A percentile compares a stretch with the other conserved stretches of the same genome.
Evolutionary conservation across 2,888 invertebrate species (phyloP).

Genomic region (Zonitis immaculata): DNA sequence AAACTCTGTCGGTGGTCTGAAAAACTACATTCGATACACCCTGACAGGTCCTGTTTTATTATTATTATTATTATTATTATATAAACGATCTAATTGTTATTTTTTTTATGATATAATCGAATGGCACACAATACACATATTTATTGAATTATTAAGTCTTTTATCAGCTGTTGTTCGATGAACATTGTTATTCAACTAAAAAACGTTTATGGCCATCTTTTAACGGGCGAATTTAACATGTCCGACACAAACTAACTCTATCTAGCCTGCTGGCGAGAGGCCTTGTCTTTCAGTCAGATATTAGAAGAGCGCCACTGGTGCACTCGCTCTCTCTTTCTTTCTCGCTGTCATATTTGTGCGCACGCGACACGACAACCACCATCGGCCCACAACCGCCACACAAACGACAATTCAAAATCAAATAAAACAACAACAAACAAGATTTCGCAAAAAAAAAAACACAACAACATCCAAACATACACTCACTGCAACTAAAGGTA

Average conservation of each 20-base stretch:
- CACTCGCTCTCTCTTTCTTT: slow-evolving; percentile 11
- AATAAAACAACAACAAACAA: too few species aligned
- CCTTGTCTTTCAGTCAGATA: slow-evolving; percentile 27
- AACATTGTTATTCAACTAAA: too few species aligned
- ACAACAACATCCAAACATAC: too few species aligned
- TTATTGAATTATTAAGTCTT: not conserved
- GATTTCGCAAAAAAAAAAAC: too few species aligned
- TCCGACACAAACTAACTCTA: slow-evolving; percentile 38
- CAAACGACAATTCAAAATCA: too few species aligned
- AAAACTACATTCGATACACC: slow-evolving; percentile 49
- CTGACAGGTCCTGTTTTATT: slow-evolving; percentile 27
- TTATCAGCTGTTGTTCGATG: not conserved
- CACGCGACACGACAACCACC: slow-evolving; percentile 7
- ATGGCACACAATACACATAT: not conserved
- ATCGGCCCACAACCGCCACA: slow-evolving; percentile 13
- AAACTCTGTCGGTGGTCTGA: slow-evolving; percentile 45
- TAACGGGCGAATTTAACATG: slow-evolving; percentile 46
- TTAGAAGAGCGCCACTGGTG: slow-evolving; percentile 27
- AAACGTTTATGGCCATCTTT: slow-evolving; percentile 23
- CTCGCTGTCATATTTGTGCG: slow-evolving; percentile 8
- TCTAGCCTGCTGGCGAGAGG: slow-evolving; percentile 17
- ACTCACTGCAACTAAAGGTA: too few species aligned
- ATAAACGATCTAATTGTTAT: too few species aligned
- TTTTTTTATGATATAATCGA: too few species aligned
- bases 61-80: slow-evolving; percentile 11